Conservation (phyloP, 2,888 invertebrate genomes). For the Campoplex capitator region DNA sequence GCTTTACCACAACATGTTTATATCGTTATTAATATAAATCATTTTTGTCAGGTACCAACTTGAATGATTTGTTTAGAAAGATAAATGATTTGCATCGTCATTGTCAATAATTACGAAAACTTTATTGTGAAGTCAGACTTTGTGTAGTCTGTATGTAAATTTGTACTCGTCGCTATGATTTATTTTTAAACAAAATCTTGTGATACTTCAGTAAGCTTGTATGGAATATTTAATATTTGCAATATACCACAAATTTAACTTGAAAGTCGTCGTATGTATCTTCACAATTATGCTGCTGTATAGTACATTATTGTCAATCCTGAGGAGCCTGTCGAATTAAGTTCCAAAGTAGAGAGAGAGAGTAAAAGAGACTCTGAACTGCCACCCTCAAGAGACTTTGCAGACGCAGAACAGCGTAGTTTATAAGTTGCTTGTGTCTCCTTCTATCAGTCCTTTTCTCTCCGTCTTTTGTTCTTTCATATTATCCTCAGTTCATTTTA, state of each 20-base stretch:
- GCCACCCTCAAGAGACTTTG: constrained; percentile 45
- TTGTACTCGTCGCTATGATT: not conserved
- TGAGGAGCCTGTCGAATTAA: constrained; percentile 54
- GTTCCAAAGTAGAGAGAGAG: constrained; percentile 13
- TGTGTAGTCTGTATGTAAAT: not conserved
- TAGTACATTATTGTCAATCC: constrained; percentile 34
- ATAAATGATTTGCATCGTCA: not conserved
- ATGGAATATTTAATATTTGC: not conserved
- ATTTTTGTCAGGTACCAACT: not conserved
- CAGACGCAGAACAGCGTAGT: constrained; percentile 51
- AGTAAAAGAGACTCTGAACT: constrained; percentile 30
- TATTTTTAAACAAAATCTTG: not conserved
- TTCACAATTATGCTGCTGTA: constrained; percentile 20
- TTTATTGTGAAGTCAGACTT: not conserved
- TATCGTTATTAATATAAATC: not conserved
- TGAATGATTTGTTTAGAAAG: not conserved
- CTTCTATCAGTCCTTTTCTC: not conserved
- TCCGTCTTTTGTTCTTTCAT: not conserved
- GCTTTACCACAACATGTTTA: not conserved
- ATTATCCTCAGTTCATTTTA: not conserved
- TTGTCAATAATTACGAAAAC: not conserved
- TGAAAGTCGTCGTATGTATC: constrained; percentile 1
- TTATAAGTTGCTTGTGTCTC: constrained; percentile 51
- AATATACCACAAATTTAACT: not conserved
- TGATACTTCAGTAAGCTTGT: not conserved